Evolutionary conservation across 2,113 vertebrate genomes (phyloP), one percentile per base, ranked within the genome.

Genomic region (Leptosomus discolor): DNA sequence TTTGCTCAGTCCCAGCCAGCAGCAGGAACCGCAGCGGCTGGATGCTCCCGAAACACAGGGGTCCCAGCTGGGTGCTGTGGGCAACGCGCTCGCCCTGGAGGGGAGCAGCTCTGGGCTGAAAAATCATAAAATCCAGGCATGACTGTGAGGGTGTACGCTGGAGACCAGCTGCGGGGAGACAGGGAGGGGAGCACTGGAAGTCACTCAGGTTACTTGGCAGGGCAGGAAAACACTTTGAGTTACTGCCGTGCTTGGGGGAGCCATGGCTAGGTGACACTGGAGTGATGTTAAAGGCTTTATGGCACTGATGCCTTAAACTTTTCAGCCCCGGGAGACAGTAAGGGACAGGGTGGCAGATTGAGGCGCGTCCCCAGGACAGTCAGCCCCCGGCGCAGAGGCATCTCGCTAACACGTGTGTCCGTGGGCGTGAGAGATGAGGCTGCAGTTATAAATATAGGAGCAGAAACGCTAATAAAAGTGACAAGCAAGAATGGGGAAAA

Each of bases 131-230:
- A 29, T 26, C 17, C 68, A 26, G 29, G 41, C 3, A 2, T 23
- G 56, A 39, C 29, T 4, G 2, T 29, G n/a, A 50, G 43, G 6
- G 4, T 0, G 0, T 12, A 4, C 2, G 1, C 69, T 30, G 50
- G 54, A 92, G 50, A 54, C 24, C 50, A 22, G 0, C 34, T 30
- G 34, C 3, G 3, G 54, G 29, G 23, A 32, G 17, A 41, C 1
- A 0, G 1, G 23, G 41, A 88, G 18, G 8, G 65, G 20, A n/a
- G 37, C 0, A 0, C 77, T 74, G 32, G 71, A 14, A 78, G 29
- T 41, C 27, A 7, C 73, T 77, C 26, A 1, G 26, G 20, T 76
- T 27, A 8, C 63, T 46, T 51, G 54, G 34, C 17, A 41, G n/a
- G 60, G 29, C 2, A 3, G 30, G 36, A 81, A 77, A 90, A 32